phyloP scores from a whole-genome alignment of 2,797 vertebrate genomes.

The Lacerta bilineata region DNA sequence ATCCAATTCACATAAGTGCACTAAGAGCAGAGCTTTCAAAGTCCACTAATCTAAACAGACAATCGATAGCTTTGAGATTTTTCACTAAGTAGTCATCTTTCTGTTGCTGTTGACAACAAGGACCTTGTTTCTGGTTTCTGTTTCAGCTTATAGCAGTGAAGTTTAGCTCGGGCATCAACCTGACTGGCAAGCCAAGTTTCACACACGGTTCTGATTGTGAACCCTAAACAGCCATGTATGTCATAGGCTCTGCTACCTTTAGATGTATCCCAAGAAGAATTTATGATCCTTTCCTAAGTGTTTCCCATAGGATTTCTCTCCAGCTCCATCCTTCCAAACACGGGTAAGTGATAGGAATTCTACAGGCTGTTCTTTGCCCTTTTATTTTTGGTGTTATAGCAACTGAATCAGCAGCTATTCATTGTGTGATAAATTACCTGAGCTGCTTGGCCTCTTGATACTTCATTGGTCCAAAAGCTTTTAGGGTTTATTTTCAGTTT shows the following conservation, averaged over 20 bases:
- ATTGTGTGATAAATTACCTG: slow-evolving; percentile 5
- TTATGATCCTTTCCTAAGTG: slow-evolving; percentile 73
- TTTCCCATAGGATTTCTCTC: slow-evolving; percentile 46
- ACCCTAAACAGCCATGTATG: slow-evolving; percentile 1
- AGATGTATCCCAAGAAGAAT: slow-evolving; percentile 61
- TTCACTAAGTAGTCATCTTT: slow-evolving; percentile 71
- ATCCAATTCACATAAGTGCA: slow-evolving; percentile 74
- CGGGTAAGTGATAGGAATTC: slow-evolving; percentile 14
- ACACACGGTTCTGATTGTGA: slow-evolving; percentile 41
- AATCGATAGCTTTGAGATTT: slow-evolving; percentile 74
- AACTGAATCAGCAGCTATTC: background rate
- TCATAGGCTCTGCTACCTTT: slow-evolving; percentile 65
- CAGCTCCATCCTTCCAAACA: slow-evolving; percentile 16
- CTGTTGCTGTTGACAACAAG: slow-evolving; percentile 69
- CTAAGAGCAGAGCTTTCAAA: slow-evolving; percentile 72
- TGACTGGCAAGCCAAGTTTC: slow-evolving; percentile 68
- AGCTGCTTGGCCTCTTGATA: slow-evolving; percentile 39
- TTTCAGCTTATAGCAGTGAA: slow-evolving; percentile 70
- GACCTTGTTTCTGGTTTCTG: slow-evolving; percentile 57
- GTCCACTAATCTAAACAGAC: slow-evolving; percentile 68
- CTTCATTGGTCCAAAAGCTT: slow-evolving; percentile 25
- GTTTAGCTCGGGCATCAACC: slow-evolving; percentile 64
- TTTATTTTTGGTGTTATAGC: background rate
- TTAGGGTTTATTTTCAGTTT: background rate
- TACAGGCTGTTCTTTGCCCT: slow-evolving; percentile 21